These are phyloP conservation scores for Yponomeuta cagnagella DNA, from an alignment of 2,888 invertebrate genomes.

Conservation along the genomic window DNA sequence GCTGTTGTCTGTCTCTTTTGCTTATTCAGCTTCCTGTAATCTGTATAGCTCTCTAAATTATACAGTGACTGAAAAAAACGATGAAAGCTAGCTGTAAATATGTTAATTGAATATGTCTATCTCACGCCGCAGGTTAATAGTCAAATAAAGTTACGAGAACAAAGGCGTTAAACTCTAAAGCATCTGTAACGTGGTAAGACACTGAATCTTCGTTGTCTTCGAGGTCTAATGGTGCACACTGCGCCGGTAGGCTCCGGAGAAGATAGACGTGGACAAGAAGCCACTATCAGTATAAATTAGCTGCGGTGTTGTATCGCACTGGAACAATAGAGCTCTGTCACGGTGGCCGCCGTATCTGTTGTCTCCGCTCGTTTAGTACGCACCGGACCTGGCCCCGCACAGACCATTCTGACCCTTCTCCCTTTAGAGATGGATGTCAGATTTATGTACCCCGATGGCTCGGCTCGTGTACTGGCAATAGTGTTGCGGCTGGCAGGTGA, in stretches of 20 bases:
- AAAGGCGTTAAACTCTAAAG: neutral
- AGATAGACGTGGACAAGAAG: conserved; percentile 49
- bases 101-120: neutral
- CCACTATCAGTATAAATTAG: conserved; percentile 67
- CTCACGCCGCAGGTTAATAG: conserved; percentile 6
- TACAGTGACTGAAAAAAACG: neutral
- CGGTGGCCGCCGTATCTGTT: conserved; percentile 39
- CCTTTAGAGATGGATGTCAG: conserved; percentile 31
- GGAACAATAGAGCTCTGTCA: conserved; percentile 63
- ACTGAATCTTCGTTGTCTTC: conserved; percentile 8
- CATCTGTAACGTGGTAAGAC: neutral
- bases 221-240: conserved; percentile 17
- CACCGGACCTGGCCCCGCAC: conserved; percentile 26
- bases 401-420: conserved; percentile 28
- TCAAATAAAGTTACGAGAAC: neutral
- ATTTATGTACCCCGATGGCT: conserved; percentile 23
- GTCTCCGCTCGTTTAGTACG: conserved; percentile 19
- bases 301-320: conserved; percentile 48
- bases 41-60: neutral
- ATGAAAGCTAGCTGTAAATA: neutral
- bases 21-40: neutral
- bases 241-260: conserved; percentile 25
- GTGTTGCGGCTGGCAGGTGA: conserved; percentile 66
- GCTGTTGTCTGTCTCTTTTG: neutral
- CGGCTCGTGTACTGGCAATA: conserved; percentile 45